Evolutionary conservation across 2,888 invertebrate genomes (phyloP).

Genomic region (Dryobota labecula): DNA sequence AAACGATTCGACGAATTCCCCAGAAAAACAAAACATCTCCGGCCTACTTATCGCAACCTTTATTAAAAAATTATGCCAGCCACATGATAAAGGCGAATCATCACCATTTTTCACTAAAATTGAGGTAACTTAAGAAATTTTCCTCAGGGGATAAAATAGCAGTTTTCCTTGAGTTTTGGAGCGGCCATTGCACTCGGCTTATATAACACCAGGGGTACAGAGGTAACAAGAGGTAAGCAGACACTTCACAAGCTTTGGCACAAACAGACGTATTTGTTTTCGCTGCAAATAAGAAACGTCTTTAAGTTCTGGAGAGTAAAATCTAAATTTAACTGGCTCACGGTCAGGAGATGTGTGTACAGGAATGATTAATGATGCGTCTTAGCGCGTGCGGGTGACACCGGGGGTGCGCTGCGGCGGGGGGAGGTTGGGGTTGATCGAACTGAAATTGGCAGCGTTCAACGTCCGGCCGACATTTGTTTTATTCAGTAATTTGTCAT

Average conservation of each 20-base stretch:
- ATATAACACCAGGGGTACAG: slow-evolving; percentile 88
- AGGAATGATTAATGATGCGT: slow-evolving; percentile 85
- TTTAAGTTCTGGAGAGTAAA: slow-evolving; percentile 75
- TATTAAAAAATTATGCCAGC: slow-evolving; percentile 70
- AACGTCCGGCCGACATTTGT: slow-evolving; percentile 81
- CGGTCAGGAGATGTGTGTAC: slow-evolving; percentile 75
- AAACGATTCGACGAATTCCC: slow-evolving; percentile 38
- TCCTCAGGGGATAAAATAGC: slow-evolving; percentile 77
- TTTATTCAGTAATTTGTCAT: slow-evolving; percentile 79
- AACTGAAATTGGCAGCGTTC: slow-evolving; percentile 87
- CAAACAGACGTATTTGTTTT: slow-evolving; percentile 71
- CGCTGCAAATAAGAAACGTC: slow-evolving; percentile 72
- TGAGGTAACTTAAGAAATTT: slow-evolving; percentile 77
- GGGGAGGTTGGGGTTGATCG: slow-evolving; percentile 81
- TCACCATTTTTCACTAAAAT: slow-evolving; percentile 76
- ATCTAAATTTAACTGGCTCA: slow-evolving; percentile 73
- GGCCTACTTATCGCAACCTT: slow-evolving; percentile 58
- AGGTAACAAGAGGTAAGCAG: slow-evolving; percentile 84
- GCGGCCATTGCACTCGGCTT: slow-evolving; percentile 89
- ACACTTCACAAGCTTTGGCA: slow-evolving; percentile 61
- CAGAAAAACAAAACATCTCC: slow-evolving; percentile 44
- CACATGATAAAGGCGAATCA: slow-evolving; percentile 69
- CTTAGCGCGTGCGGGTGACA: slow-evolving; percentile 79
- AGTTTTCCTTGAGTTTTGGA: slow-evolving; percentile 78
- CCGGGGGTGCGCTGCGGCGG: slow-evolving; percentile 67